Base-by-base conservation (phyloP, 1,140 invertebrate genomes). In the Hyles euphorbiae region DNA sequence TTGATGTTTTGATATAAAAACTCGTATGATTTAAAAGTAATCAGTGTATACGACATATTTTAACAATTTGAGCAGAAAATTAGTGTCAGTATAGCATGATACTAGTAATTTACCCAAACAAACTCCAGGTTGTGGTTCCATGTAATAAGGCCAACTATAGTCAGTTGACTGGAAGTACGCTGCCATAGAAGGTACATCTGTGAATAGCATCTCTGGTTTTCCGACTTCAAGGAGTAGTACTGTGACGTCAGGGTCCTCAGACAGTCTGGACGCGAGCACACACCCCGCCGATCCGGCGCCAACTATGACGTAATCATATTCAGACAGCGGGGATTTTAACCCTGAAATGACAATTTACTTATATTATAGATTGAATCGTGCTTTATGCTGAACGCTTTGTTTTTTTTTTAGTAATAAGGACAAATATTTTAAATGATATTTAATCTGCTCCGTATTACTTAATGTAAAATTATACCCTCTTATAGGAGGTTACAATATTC, bases 231-330 rank as follows among this genome's bases (percentile, higher is more conserved):
- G 49, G 0, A 81, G 34, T 3, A 77, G 66, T 3, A 78, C 75
- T 1, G 62, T 74, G 0, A 75, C 63, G 10, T 62, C 59, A 2
- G 72, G 74, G 56, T 76, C 63, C 45, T 80, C 75, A 3, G 69
- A 56, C 3, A 96, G 78, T 5, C 94, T 89, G 70, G 94, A 96
- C 0, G 97, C 97, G 12, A 99, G 75, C 1, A 98, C 97, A 43
- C 95, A 91, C 45, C 94, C 94, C 83, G 83, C 83, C 5, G 83
- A 78, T 3, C 98, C 98, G 0, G 93, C 95, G 0, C 98, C 98
- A 1, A 99, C 92, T 52, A 96, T 91, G 46, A 97, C 94, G 69
- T 96, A 97, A 82, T 97, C 95, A 67, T 96, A 97, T 22, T 92
- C 88, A 10, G 58, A 34, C 12, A 60, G 52, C n/a, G 77, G 11